Conservation (phyloP, 2,797 vertebrate genomes). For the Poecile montanus region DNA sequence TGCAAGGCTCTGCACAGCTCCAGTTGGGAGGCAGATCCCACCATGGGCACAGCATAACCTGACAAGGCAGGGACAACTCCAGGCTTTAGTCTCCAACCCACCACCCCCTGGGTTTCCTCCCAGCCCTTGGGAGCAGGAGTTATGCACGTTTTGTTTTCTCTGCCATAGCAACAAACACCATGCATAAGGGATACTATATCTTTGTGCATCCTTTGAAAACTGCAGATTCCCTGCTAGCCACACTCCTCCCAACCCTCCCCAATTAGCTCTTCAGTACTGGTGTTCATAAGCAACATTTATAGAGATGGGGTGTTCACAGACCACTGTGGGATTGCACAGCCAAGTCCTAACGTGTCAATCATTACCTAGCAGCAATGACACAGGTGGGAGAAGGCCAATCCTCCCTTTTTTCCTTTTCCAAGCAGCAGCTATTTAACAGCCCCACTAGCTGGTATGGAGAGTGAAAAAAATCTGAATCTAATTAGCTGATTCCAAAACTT, state of each 20-base stretch:
- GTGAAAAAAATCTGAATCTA: slow-evolving; percentile 70
- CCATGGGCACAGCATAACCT: slow-evolving; percentile 39
- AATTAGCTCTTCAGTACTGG: slow-evolving; percentile 75
- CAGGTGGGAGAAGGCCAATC: slow-evolving; percentile 76
- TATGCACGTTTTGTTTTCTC: slow-evolving; percentile 55
- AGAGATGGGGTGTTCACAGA: slow-evolving; percentile 70
- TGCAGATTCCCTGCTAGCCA: slow-evolving; percentile 67
- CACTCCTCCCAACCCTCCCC: slow-evolving; percentile 60
- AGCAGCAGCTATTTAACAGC: slow-evolving; percentile 75
- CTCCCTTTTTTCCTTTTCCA: slow-evolving; percentile 71
- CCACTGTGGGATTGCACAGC: slow-evolving; percentile 76
- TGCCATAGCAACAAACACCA: slow-evolving; percentile 77
- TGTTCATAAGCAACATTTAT: slow-evolving; percentile 75
- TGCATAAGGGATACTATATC: slow-evolving; percentile 85
- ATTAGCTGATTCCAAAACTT: slow-evolving; percentile 76
- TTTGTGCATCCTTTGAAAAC: slow-evolving; percentile 77
- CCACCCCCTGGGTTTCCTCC: slow-evolving; percentile 55
- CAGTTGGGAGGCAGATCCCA: slow-evolving; percentile 64
- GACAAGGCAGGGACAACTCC: slow-evolving; percentile 68
- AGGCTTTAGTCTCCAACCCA: slow-evolving; percentile 68
- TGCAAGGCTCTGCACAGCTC: slow-evolving; percentile 29
- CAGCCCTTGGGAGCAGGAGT: slow-evolving; percentile 31
- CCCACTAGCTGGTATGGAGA: slow-evolving; percentile 71
- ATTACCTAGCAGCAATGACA: slow-evolving; percentile 83
- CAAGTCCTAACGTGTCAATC: slow-evolving; percentile 79